A percentile compares a stretch with the other conserved stretches of the same genome.
These are phyloP conservation scores for Philereme vetulata DNA, from an alignment of 2,888 invertebrate genomes.

Conservation along the genomic window DNA sequence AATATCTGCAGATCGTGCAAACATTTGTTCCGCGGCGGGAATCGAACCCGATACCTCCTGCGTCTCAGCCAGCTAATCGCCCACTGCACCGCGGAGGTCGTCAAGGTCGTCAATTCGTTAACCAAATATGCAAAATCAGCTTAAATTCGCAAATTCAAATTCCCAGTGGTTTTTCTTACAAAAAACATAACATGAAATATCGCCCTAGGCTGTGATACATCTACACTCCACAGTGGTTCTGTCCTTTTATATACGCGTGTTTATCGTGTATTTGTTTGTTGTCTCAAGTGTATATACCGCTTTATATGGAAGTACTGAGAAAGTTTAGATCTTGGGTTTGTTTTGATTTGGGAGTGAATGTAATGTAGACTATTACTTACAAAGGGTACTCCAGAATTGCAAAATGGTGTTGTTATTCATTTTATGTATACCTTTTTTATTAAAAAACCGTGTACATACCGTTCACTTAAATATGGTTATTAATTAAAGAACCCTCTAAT, in stretches of 20 bases:
- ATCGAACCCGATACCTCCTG: too few relatives aligned
- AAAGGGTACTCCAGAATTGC: too few relatives aligned
- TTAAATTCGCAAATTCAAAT: background rate
- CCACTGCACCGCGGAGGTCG: too few relatives aligned
- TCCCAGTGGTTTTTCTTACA: constrained; percentile 6
- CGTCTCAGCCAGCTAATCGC: too few relatives aligned
- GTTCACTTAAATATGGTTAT: too few relatives aligned
- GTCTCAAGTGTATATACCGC: constrained; percentile 14
- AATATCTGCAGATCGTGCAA: too few relatives aligned
- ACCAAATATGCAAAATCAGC: background rate
- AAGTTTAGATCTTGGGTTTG: constrained; percentile 16
- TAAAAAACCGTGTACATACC: too few relatives aligned
- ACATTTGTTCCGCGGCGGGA: too few relatives aligned
- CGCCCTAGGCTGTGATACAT: constrained; percentile 25
- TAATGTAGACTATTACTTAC: background rate
- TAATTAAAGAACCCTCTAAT: too few relatives aligned
- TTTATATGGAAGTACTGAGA: constrained; percentile 8
- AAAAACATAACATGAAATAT: constrained; percentile 14
- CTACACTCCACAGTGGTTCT: constrained; percentile 16
- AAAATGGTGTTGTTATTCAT: too few relatives aligned
- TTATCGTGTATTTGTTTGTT: constrained; percentile 14
- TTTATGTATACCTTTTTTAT: too few relatives aligned
- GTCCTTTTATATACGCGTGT: constrained; percentile 24
- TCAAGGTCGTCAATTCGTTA: too few relatives aligned
- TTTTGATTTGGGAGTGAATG: background rate